Evolutionary conservation across 30 jellyfish, hydroid and myxozoan genomes (phyloP).

Genomic region (Phacellophora camtschatica): DNA sequence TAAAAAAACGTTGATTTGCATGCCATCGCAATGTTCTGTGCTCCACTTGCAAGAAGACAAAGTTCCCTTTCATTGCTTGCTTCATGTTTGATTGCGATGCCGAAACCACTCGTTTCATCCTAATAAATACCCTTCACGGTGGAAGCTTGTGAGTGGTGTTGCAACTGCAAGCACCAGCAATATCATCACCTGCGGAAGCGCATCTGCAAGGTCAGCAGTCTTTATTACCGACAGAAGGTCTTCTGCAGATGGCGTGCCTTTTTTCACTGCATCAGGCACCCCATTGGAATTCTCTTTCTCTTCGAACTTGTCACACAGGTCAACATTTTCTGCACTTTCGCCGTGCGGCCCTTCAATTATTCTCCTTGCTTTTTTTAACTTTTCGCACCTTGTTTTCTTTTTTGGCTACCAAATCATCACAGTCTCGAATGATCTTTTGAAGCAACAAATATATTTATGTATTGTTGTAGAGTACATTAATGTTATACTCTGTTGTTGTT

Average conservation of each 20-base stretch:
- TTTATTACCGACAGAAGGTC: conserved; percentile 1
- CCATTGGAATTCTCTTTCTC: background rate
- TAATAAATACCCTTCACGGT: too few species aligned
- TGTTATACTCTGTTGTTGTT: background rate
- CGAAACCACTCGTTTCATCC: too few species aligned
- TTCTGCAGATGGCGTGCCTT: conserved; percentile 25
- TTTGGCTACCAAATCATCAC: background rate
- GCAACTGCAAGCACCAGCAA: conserved; percentile 9
- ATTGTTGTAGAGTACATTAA: background rate
- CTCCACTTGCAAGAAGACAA: too few species aligned
- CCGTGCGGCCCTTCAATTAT: background rate
- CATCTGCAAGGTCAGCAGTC: conserved; percentile 25
- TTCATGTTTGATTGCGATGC: too few species aligned
- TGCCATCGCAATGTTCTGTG: too few species aligned
- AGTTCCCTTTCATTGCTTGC: too few species aligned
- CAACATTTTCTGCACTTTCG: background rate
- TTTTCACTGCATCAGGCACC: conserved; percentile 9
- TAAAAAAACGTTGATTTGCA: too few species aligned
- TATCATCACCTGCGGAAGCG: background rate
- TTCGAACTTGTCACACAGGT: background rate
- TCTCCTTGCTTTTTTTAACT: background rate
- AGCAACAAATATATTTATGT: background rate
- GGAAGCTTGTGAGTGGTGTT: too few species aligned
- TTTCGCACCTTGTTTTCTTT: background rate
- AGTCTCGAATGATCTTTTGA: background rate